Conservation (phyloP, 2,113 vertebrate genomes). For the Myrmecobius fasciatus region DNA sequence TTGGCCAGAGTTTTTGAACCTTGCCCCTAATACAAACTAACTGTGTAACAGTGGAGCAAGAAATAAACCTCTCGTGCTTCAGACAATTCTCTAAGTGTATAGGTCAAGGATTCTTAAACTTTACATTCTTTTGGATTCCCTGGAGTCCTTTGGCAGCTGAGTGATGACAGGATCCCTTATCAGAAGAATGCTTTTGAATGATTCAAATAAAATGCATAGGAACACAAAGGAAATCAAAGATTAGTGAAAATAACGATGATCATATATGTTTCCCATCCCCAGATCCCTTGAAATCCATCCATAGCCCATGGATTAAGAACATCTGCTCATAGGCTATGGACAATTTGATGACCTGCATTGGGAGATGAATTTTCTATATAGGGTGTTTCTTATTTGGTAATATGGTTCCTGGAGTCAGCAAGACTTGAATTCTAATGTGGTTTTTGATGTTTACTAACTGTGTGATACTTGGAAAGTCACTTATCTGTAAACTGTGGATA, state of each 20-base stretch:
- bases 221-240: background rate
- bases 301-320: background rate
- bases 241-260: background rate
- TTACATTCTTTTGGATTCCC: background rate
- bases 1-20: background rate
- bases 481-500: background rate
- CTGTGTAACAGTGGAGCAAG: background rate
- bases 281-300: background rate
- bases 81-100: background rate
- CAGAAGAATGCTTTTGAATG: background rate
- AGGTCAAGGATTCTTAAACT: background rate
- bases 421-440: background rate
- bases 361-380: background rate
- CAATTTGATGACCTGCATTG: background rate
- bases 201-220: background rate
- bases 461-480: background rate
- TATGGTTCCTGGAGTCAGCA: background rate
- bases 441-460: background rate
- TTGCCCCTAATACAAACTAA: background rate
- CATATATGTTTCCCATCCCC: background rate
- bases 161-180: background rate
- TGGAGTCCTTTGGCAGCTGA: background rate
- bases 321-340: too few species aligned
- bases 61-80: background rate
- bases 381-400: background rate